Conservation (phyloP, 1,140 invertebrate species). For the Drosophila albomicans region DNA sequence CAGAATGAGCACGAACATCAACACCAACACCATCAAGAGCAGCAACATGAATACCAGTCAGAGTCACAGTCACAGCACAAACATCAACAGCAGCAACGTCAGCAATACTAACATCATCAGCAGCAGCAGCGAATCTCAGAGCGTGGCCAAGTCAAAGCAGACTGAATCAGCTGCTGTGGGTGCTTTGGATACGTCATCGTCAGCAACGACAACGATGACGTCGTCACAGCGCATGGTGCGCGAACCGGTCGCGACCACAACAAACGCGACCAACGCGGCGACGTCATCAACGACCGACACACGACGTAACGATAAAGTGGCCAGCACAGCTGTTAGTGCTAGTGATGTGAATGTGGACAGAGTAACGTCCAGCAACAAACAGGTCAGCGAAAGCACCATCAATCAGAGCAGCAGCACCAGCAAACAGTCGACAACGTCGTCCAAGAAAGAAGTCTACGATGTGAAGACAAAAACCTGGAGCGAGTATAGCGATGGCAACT, state of each 20-base stretch:
- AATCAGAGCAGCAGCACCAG: constrained; percentile 48
- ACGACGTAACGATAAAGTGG: constrained; percentile 57
- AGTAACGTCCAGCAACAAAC: constrained; percentile 43
- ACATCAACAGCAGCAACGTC: constrained; percentile 29
- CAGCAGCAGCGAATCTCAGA: constrained; percentile 70
- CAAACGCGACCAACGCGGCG: constrained; percentile 41
- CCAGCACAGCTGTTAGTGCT: constrained; percentile 54
- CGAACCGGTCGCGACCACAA: constrained; percentile 73
- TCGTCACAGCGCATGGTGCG: constrained; percentile 55
- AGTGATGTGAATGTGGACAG: constrained; percentile 14
- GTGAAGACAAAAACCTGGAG: constrained; percentile 84
- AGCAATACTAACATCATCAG: constrained; percentile 35
- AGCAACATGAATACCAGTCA: constrained; percentile 36
- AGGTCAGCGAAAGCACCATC: constrained; percentile 60
- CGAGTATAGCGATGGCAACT: constrained; percentile 71
- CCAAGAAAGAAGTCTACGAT: constrained; percentile 82
- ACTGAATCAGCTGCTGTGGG: constrained; percentile 22
- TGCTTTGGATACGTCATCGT: constrained; percentile 55
- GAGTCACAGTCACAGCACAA: constrained; percentile 28
- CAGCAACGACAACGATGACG: constrained; percentile 62
- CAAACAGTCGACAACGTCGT: constrained; percentile 55
- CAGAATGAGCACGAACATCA: constrained; percentile 41
- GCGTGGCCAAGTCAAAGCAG: constrained; percentile 63
- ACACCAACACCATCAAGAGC: constrained; percentile 35
- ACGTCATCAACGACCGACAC: constrained; percentile 51